These are phyloP conservation scores for Trichopria drosophilae DNA, from an alignment of 2,888 invertebrate species.

Conservation along the genomic window DNA sequence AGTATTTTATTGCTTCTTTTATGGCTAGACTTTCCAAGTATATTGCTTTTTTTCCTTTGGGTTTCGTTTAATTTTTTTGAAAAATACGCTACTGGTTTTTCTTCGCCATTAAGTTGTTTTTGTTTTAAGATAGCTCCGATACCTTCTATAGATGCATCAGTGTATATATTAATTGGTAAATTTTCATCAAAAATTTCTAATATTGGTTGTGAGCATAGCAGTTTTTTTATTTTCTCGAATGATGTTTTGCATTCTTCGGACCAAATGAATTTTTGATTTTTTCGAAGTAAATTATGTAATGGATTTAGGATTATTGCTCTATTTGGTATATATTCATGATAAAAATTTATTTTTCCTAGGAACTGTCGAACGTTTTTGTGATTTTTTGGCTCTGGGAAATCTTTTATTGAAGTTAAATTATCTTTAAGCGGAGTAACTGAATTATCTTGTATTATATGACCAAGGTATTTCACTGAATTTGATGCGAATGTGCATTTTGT, in stretches of 20 bases:
- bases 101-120: constrained; percentile 26
- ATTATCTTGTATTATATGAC: constrained; percentile 14
- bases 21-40: constrained; percentile 36
- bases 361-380: constrained; percentile 10
- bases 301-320: constrained; percentile 10
- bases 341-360: constrained; percentile 20
- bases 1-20: constrained; percentile 38
- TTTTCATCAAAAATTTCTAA: constrained; percentile 40
- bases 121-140: constrained; percentile 41
- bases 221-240: constrained; percentile 34
- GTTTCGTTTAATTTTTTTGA: constrained; percentile 31
- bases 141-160: constrained; percentile 40
- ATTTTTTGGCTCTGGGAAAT: constrained; percentile 10
- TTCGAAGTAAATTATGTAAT: constrained; percentile 28
- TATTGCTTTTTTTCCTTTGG: constrained; percentile 31
- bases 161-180: constrained; percentile 38
- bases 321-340: constrained; percentile 24
- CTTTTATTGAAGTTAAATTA: constrained; percentile 31
- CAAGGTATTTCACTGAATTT: background rate
- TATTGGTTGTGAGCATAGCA: constrained; percentile 39
- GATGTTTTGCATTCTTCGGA: constrained; percentile 33
- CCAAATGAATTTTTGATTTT: constrained; percentile 35
- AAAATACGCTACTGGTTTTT: constrained; percentile 33
- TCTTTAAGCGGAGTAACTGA: constrained; percentile 29
- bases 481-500: constrained; percentile 1